Base-by-base conservation (phyloP, 2,797 vertebrate genomes). In the Podarcis lilfordi region DNA sequence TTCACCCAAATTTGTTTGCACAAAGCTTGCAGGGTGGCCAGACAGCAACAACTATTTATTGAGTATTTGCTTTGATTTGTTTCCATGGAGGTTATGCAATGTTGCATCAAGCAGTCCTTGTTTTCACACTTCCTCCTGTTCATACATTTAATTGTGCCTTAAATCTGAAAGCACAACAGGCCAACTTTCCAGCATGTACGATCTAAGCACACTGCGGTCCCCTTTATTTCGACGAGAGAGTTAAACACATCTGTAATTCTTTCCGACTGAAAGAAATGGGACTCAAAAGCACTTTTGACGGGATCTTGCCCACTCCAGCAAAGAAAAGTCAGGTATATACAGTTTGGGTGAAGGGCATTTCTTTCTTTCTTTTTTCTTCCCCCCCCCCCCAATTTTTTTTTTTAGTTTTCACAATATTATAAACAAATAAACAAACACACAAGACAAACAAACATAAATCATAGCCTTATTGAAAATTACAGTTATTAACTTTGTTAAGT, bases 261-360 rank as follows among this genome's bases (percentile, higher is more conserved):
- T 19, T 79, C 45, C 66, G 59, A 71, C 9, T 40, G 43, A 84
- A 78, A 23, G 17, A 4, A 84, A 10, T 69, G 64, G 35, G 66
- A 40, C 45, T 71, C 37, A 71, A 35, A 69, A 45, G 8, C 72
- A 50, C 45, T 72, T 86, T 87, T 90, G 80, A 25, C 68, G 0
- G 7, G 29, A 32, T 21, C 10, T 61, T 78, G 75, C 92, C 84
- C 45, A 88, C 77, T 68, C 81, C 72, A 85, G 3, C 45, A 80
- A 74, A 50, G 50, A 50, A 68, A 88, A 84, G 78, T 75, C 83
- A 85, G 81, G 82, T 75, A 87, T 13, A 7, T 82, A 32, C 9
- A 27, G 3, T 61, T 71, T 86, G 88, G 74, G 93, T 94, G 86
- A 90, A 43, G 84, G 37, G 72, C 77, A n/a, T 61, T 66, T 90